phyloP scores from a whole-genome alignment of 2,888 invertebrate species.

The Eupithecia abbreviata region DNA sequence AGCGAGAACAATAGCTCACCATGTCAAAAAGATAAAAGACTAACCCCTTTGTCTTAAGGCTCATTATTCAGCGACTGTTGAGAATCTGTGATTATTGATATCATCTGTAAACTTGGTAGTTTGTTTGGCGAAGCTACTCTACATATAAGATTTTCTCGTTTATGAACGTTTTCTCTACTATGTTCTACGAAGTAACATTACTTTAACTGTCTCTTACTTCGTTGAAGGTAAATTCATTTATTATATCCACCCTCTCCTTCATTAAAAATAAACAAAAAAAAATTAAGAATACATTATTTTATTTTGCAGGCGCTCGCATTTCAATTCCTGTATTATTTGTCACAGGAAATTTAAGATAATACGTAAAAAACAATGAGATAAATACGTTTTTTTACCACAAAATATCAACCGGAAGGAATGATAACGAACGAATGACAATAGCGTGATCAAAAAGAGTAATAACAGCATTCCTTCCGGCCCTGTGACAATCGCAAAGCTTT shows the following conservation, averaged over 20 bases:
- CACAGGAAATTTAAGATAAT: not conserved
- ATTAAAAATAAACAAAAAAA: no score
- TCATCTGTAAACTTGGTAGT: constrained; percentile 10
- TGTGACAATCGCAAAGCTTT: not conserved
- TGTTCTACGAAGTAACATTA: not conserved
- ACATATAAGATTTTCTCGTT: not conserved
- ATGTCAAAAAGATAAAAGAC: constrained; percentile 34
- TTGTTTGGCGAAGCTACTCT: not conserved
- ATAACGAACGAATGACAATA: not conserved
- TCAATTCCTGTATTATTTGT: not conserved
- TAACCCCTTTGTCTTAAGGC: constrained; percentile 37
- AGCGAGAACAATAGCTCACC: constrained; percentile 36
- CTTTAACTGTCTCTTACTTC: not conserved
- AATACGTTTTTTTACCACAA: not conserved
- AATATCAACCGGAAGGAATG: not conserved
- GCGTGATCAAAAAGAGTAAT: not conserved
- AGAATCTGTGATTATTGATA: constrained; percentile 16
- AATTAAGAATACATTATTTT: not conserved
- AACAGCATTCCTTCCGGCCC: not conserved
- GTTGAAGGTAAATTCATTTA: not conserved
- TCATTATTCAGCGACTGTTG: constrained; percentile 23
- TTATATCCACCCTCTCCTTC: not conserved
- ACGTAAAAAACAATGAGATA: not conserved
- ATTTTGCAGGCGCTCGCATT: not conserved
- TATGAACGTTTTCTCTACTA: not conserved